Base-by-base conservation (phyloP, 2,888 invertebrate genomes). In the Diplazon laetatorius region DNA sequence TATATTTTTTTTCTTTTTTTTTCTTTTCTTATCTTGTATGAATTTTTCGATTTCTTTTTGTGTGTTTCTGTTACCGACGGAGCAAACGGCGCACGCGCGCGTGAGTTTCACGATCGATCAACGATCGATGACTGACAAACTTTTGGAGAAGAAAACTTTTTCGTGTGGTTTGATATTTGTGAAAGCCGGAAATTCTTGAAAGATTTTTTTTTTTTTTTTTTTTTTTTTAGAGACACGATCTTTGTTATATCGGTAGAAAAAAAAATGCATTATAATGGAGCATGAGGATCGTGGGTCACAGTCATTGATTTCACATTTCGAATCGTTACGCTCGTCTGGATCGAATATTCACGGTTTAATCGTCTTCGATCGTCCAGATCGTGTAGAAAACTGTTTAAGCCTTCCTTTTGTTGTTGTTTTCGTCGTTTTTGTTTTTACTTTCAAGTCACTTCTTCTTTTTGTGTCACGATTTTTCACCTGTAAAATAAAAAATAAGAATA, bases 81-180 rank as follows among this genome's bases (percentile, higher is more conserved):
- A 35, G 6, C 1, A 39, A 30, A 35, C 5, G 8, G 25, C 16
- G 9, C 12, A 30, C 30, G 12, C 16, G 16, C n/a, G 6, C 57
- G 52, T 30, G 10, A 20, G 39, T 52, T 39, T 35, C 37, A 76
- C 30, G 37, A 30, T 46, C 71, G 52, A 62, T 52, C 37, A n/a
- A 0, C 52, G 50, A 78, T 68, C 62, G 80, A 65, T n/a, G n/a
- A n/a, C n/a, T n/a, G n/a, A n/a, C n/a, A 77, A 78, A 60, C 30
- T 44, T 42, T 9, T 65, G 39, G 10, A 25, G 39, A 42, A 6
- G 79, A 81, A 78, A n/a, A n/a, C n/a, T n/a, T n/a, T n/a, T 82
- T 76, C 74, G 65, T 22, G 63, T n/a, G n/a, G n/a, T 76, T 83
- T 81, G 81, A 82, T 83, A 82, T 57, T n/a, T 78, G 81, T 76